Evolutionary conservation across 2,888 invertebrate species (phyloP), one percentile per base, ranked within the genome.

Genomic region (Argyresthia goedartella): DNA sequence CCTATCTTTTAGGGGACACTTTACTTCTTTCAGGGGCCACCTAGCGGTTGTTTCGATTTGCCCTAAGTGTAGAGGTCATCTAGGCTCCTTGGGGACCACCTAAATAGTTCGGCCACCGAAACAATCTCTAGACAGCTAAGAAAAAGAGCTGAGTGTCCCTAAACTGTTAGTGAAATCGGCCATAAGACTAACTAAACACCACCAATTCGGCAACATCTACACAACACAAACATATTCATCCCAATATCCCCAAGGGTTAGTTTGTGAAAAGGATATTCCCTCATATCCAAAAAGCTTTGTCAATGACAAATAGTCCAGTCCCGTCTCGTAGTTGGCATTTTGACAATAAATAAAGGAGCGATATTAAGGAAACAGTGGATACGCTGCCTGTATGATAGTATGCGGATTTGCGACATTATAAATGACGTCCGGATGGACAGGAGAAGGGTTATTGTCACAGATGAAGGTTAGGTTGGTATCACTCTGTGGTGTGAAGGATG

Each of bases 261-360:
- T 60, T 63, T 61, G 66, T 64, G 68, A 65, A 67, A 69, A 67
- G 69, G 67, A 68, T 68, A 67, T 62, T 50, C 52, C 49, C 53
- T 43, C 41, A 49, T 51, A 45, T 49, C 49, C 44, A 49, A 51
- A 48, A 49, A 49, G 53, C 51, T 79, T 78, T 76, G 74, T 73
- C 81, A 78, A 82, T 86, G 85, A 86, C 81, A 85, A 86, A 86
- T 85, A 73, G 84, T 81, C 66, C 60, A 66, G 69, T 75, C 77
- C 74, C 67, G 71, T 71, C 68, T 66, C 63, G 33, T 52, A 62
- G 75, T 73, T 78, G 81, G 76, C 84, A 67, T 81, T 82, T 76
- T 79, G 80, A 82, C 85, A 80, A 85, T 85, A 82, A 82, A 85
- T 81, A 81, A 80, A 73, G 76, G 48, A 49, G 52, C 58, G 70